Evolutionary conservation across 2,797 vertebrate genomes (phyloP).

Genomic region (Mormyrus proboscirostris): DNA sequence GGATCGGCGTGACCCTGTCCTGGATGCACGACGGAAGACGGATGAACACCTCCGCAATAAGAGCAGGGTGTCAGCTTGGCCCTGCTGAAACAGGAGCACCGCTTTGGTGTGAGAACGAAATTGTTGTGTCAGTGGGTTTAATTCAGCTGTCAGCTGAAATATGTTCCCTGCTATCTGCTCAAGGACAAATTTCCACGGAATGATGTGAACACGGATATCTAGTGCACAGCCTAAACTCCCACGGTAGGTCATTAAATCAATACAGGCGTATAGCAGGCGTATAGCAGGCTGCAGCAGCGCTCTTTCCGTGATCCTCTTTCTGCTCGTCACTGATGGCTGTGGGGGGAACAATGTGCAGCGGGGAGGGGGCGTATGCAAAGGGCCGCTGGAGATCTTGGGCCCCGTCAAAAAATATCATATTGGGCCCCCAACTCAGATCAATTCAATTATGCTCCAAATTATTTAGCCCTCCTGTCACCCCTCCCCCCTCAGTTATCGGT

Average conservation of each 20-base stretch:
- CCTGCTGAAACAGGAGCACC: not conserved
- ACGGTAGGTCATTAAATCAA: slow-evolving; percentile 10
- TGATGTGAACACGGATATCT: not conserved
- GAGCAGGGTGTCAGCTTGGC: not conserved
- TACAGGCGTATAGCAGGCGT: not conserved
- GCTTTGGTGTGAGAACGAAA: not conserved
- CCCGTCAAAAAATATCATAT: not conserved
- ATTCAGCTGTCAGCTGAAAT: slow-evolving; percentile 10
- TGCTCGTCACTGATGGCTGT: not conserved
- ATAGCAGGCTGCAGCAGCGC: not conserved
- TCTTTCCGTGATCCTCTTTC: not conserved
- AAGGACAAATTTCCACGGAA: slow-evolving; percentile 5
- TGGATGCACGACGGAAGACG: not conserved
- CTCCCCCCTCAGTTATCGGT: not conserved
- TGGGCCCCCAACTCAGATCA: not conserved
- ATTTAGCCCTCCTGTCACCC: not conserved
- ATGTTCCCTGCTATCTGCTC: slow-evolving; percentile 8
- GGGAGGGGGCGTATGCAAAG: not conserved
- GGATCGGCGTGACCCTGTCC: not conserved
- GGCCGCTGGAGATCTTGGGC: not conserved
- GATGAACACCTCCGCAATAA: not conserved
- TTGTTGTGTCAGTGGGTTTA: not conserved
- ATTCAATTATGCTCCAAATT: not conserved
- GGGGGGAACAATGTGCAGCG: not conserved
- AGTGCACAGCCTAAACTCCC: not conserved